phyloP scores from a whole-genome alignment of 1,140 invertebrate genomes.

The Ooceraea biroi region DNA sequence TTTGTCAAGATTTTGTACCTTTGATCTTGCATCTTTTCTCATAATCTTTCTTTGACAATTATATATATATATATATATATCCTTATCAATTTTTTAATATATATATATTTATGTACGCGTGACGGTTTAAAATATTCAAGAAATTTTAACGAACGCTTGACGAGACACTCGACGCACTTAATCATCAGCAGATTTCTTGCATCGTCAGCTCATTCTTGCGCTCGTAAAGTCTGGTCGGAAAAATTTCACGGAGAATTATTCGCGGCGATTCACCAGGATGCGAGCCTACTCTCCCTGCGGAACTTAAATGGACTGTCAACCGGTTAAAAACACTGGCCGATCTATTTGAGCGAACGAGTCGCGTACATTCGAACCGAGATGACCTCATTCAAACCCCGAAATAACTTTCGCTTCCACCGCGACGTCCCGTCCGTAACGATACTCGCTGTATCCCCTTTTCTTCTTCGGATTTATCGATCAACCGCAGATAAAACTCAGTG shows the following conservation, averaged over 20 bases:
- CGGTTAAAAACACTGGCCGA: conserved; percentile 60
- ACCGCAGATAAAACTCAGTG: conserved; percentile 11
- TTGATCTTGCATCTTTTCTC: too few species aligned
- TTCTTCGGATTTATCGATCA: conserved; percentile 58
- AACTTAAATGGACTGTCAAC: conserved; percentile 60
- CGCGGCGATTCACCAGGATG: background rate
- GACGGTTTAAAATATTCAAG: background rate
- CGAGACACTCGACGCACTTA: conserved; percentile 1
- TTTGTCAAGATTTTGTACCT: too few species aligned
- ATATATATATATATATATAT: too few species aligned
- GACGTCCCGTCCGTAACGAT: conserved; percentile 26
- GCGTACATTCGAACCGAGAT: conserved; percentile 75
- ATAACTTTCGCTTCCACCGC: conserved; percentile 77
- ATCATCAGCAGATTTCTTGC: background rate
- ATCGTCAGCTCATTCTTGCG: background rate
- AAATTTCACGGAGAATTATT: conserved; percentile 5
- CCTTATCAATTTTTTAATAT: background rate
- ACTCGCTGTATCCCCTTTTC: conserved; percentile 54
- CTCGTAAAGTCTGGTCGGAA: background rate
- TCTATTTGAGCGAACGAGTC: conserved; percentile 65
- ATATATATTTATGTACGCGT: background rate
- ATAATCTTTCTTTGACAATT: background rate
- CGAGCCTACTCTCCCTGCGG: background rate
- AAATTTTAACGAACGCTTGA: background rate
- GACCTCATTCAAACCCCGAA: conserved; percentile 79